Base-by-base conservation (phyloP, 2,888 invertebrate species). In the Pseudococcus longispinus region DNA sequence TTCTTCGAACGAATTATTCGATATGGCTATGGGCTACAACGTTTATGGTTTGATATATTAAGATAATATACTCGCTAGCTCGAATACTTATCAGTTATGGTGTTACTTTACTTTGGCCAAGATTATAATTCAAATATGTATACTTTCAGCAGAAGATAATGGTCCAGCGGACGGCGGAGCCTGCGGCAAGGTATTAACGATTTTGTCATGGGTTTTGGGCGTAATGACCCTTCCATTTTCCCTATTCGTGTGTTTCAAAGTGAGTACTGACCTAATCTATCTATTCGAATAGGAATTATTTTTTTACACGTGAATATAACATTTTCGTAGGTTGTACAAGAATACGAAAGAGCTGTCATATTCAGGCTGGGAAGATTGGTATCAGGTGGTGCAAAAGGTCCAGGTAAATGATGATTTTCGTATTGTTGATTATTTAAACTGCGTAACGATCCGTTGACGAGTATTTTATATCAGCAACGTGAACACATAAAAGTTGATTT, bases 301-400 rank as follows among this genome's bases (percentile, higher is more conserved):
- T 15, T 51, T n/a, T n/a, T n/a, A n/a, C 9, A 18, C 4, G 1
- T 51, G 29, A 42, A 51, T 26, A 23, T 51, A 3, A 18, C 3
- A n/a, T 82, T 82, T 82, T 42, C 20, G 0, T 26, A 98, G 97
- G 97, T 98, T 60, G 97, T 98, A 2, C 97, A 97, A 90, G 98
- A 98, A 90, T 98, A 98, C 91, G 98, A 98, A 91, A 92, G 98
- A 88, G 98, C 98, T 0, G 98, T 98, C 51, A 98, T 98, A 91
- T 98, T 98, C 91, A 94, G 98, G 84, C 92, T 98, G 87, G 98
- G 98, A 8, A 93, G 98, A 88, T 93, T 98, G 42, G 92, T 97
- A 85, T 94, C 96, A 1, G 98, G 98, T 23, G 97, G 97, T 23
- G 97, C 98, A 9, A 97, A 96, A 91, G 98, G 98, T 88, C 97